Percentiles rank a stretch among this genome's conserved stretches.
These are phyloP conservation scores for Sphenopsis melanotis DNA, from an alignment of 2,797 vertebrate genomes.

Conservation along the genomic window DNA sequence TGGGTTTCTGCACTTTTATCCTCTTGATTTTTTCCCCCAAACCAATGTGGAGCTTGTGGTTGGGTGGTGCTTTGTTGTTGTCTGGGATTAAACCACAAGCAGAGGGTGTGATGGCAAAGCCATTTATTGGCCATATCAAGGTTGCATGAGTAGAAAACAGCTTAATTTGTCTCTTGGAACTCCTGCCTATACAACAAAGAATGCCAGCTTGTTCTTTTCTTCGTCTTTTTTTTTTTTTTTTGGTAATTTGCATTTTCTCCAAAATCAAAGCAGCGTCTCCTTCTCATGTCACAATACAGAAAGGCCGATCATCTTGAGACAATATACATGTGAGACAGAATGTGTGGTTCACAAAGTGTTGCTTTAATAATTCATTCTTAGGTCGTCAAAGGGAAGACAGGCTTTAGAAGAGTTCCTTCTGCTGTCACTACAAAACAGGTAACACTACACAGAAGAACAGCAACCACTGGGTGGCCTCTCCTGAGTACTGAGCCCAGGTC, in stretches of 20 bases:
- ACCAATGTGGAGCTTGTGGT: accelerated
- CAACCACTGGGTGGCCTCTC: neutral
- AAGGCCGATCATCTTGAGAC: neutral
- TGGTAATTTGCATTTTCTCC: neutral
- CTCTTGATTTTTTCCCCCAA: neutral
- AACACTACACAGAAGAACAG: neutral
- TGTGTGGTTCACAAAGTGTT: neutral
- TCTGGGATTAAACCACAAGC: neutral
- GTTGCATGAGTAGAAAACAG: neutral
- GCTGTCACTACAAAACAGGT: neutral
- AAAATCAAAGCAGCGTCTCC: slow-evolving; percentile 24
- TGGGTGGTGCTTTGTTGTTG: neutral
- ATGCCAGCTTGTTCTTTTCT: neutral
- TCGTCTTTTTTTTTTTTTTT: neutral
- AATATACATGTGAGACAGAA: neutral
- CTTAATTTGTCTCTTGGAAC: neutral
- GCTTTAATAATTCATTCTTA: slow-evolving; percentile 38
- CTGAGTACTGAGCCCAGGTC: neutral
- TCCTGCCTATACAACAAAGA: neutral
- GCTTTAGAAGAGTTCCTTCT: neutral
- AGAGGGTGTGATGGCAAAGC: neutral
- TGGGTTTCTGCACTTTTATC: neutral
- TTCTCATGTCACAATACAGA: slow-evolving; percentile 19
- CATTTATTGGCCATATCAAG: neutral
- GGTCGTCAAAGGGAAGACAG: neutral